Conservation (phyloP, 1,140 invertebrate genomes). For the Mizuhopecten yessoensis region DNA sequence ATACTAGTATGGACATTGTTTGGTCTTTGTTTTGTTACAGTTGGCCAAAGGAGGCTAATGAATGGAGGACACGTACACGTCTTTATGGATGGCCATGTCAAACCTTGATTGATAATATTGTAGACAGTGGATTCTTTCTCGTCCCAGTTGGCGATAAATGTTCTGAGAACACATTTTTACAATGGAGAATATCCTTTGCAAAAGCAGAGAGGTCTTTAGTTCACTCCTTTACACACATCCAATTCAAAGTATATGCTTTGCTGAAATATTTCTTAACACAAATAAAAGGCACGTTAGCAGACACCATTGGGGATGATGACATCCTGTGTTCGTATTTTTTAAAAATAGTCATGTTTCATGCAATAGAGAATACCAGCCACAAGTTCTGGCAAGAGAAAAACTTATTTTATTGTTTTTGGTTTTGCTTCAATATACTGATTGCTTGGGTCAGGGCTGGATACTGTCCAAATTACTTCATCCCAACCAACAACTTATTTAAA, state of each 20-base stretch:
- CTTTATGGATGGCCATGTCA: conserved; percentile 50
- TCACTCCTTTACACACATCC: not conserved
- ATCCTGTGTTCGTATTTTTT: conserved; percentile 45
- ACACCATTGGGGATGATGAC: not conserved
- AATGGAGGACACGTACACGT: conserved; percentile 53
- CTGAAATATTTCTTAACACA: conserved; percentile 15
- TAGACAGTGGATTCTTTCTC: conserved; percentile 44
- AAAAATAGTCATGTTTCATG: conserved; percentile 47
- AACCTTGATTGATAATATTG: conserved; percentile 44
- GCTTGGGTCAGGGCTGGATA: not conserved
- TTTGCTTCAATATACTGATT: not conserved
- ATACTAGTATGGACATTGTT: not conserved
- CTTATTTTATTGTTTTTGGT: not conserved
- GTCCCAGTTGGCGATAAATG: conserved; percentile 48
- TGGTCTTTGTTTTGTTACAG: not conserved
- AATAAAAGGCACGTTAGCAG: conserved; percentile 43
- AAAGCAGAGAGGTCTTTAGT: not conserved
- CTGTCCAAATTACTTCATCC: not conserved
- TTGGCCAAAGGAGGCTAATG: conserved; percentile 48
- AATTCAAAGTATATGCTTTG: not conserved
- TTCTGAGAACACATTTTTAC: conserved; percentile 4
- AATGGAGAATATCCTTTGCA: conserved; percentile 4
- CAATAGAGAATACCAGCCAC: not conserved
- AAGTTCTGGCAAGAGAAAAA: conserved; percentile 5
- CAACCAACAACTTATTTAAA: conserved; percentile 20